Evolutionary conservation across 2,797 vertebrate genomes (phyloP).

Genomic region (Myotis pilosus): DNA sequence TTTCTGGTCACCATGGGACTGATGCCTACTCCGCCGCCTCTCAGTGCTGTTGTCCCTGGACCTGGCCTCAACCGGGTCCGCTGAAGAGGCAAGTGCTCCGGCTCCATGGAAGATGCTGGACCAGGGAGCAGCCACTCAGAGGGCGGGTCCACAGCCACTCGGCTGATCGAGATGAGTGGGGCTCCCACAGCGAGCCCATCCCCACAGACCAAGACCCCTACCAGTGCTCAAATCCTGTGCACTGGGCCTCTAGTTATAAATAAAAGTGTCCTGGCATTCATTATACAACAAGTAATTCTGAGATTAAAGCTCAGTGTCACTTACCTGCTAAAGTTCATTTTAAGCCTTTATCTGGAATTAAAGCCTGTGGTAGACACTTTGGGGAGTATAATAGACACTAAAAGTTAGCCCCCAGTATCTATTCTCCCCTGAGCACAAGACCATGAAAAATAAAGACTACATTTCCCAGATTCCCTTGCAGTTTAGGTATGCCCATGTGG

Average conservation of each 20-base stretch:
- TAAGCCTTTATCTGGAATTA: not conserved
- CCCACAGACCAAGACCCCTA: no score
- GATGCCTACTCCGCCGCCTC: no score
- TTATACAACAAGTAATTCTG: not conserved
- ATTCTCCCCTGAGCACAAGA: not conserved
- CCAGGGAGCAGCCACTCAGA: no score
- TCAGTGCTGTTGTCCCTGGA: no score
- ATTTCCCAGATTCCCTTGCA: not conserved
- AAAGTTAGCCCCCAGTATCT: not conserved
- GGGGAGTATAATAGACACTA: not conserved
- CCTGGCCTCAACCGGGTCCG: no score
- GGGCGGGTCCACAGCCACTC: no score
- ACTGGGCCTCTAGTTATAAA: not conserved
- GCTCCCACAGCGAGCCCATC: no score
- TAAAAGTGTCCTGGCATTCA: not conserved
- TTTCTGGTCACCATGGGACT: no score
- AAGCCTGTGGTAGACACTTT: not conserved
- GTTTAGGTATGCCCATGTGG: not conserved
- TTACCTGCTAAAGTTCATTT: not conserved
- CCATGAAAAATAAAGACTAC: not conserved
- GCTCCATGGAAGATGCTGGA: no score
- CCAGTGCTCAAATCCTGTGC: no score
- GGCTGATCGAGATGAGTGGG: no score
- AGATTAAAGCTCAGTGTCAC: not conserved
- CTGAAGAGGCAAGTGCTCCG: no score